phyloP scores from a whole-genome alignment of 1,140 invertebrate genomes.

The Harpegnathos saltator region DNA sequence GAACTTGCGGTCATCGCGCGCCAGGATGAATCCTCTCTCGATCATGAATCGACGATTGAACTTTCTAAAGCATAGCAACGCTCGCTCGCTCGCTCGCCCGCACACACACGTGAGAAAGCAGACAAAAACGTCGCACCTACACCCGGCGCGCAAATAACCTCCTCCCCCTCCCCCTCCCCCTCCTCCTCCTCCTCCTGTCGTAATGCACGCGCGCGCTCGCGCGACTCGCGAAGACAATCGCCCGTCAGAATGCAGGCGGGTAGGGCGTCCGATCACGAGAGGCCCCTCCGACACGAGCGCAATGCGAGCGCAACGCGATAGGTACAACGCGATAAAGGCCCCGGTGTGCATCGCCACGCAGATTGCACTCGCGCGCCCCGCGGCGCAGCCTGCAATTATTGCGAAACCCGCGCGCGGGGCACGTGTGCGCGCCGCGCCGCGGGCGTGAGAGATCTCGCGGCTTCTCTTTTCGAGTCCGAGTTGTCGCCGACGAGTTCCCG shows the following conservation, averaged over 20 bases:
- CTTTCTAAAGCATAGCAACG: conserved; percentile 55
- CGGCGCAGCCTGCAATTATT: conserved; percentile 57
- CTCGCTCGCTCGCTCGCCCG: neutral
- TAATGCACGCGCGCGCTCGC: conserved; percentile 38
- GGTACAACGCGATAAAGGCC: conserved; percentile 66
- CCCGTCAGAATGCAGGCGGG: conserved; percentile 54
- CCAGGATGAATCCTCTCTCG: conserved; percentile 50
- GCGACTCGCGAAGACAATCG: conserved; percentile 58
- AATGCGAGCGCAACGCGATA: conserved; percentile 65
- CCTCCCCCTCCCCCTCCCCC: too few relatives aligned
- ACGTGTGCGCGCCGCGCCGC: conserved; percentile 50
- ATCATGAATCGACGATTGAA: conserved; percentile 36
- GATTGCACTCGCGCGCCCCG: conserved; percentile 66
- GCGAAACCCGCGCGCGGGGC: conserved; percentile 64
- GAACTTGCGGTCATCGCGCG: conserved; percentile 32
- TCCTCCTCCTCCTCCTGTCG: too few relatives aligned
- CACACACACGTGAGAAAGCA: conserved; percentile 25
- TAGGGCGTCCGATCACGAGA: conserved; percentile 60
- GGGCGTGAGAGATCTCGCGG: conserved; percentile 60
- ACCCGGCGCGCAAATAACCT: conserved; percentile 18
- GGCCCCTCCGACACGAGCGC: conserved; percentile 50
- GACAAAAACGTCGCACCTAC: conserved; percentile 59
- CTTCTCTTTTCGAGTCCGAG: too few relatives aligned
- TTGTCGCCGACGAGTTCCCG: too few relatives aligned
- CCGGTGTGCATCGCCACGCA: conserved; percentile 66